A percentile compares a stretch with the other conserved stretches of the same genome.
phyloP scores from a whole-genome alignment of 2,888 invertebrate species.

The Cyclophora albipunctata region DNA sequence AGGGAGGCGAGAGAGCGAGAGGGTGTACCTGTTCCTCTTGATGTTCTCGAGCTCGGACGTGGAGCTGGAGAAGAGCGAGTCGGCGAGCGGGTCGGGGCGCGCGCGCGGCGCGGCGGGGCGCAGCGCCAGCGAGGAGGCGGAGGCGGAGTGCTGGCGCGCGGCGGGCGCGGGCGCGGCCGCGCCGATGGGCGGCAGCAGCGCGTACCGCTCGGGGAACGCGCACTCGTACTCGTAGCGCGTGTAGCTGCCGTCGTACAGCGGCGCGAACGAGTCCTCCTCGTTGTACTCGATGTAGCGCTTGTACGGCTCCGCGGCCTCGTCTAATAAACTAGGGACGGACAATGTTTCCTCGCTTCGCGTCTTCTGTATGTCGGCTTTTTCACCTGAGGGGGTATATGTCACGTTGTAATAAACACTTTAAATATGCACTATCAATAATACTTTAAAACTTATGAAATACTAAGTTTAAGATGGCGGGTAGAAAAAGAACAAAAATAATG shows the following conservation, averaged over 20 bases:
- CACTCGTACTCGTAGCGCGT: constrained; percentile 43
- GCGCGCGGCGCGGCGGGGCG: constrained; percentile 19
- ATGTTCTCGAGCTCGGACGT: constrained; percentile 56
- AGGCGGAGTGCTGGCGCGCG: constrained; percentile 13
- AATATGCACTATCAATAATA: no score
- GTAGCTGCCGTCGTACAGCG: constrained; percentile 43
- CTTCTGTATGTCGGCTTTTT: constrained; percentile 58
- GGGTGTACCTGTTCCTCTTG: constrained; percentile 38
- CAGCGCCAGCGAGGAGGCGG: constrained; percentile 34
- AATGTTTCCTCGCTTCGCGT: constrained; percentile 63
- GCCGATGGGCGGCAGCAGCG: constrained; percentile 24
- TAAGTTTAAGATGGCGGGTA: no score
- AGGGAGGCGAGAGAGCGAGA: background rate
- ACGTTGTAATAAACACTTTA: no score
- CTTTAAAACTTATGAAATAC: no score
- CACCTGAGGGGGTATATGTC: constrained; percentile 19
- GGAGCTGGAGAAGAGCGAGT: constrained; percentile 44
- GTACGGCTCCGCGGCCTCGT: constrained; percentile 32
- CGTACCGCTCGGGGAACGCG: constrained; percentile 33
- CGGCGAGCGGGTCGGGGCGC: constrained; percentile 27
- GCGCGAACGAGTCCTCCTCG: constrained; percentile 38
- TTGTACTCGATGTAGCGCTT: constrained; percentile 34
- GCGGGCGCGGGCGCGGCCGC: constrained; percentile 14
- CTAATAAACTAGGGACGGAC: constrained; percentile 44
- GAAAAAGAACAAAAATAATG: no score